phyloP scores from a whole-genome alignment of 2,113 vertebrate species.

The Isichthys henryi region DNA sequence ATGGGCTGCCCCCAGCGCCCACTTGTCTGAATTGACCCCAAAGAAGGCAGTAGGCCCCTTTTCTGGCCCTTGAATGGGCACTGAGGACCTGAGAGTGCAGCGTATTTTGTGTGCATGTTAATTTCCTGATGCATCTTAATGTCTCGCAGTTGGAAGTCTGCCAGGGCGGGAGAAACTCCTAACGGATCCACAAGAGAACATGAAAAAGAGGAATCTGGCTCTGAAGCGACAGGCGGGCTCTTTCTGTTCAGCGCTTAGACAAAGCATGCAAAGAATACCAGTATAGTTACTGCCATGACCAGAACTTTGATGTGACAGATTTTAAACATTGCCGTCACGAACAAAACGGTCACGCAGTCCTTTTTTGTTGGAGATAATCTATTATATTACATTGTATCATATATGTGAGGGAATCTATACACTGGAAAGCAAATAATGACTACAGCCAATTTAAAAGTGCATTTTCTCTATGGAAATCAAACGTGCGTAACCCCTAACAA shows the following conservation, averaged over 20 bases:
- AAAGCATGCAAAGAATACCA: conserved; percentile 27
- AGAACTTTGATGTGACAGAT: not conserved
- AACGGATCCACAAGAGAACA: conserved; percentile 4
- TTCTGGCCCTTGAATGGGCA: not conserved
- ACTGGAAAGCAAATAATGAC: not conserved
- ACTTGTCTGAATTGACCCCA: not conserved
- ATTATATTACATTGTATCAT: not conserved
- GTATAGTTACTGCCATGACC: conserved; percentile 22
- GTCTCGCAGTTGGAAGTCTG: not conserved
- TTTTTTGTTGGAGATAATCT: not conserved
- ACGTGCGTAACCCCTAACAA: not conserved
- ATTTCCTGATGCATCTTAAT: not conserved
- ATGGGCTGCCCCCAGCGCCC: not conserved
- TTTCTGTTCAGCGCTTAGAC: conserved; percentile 29
- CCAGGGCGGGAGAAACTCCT: conserved; percentile 15
- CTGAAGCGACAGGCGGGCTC: conserved; percentile 15
- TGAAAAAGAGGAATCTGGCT: conserved; percentile 20
- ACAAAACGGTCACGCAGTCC: not conserved
- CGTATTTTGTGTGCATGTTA: not conserved
- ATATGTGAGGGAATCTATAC: not conserved
- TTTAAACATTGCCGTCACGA: not conserved
- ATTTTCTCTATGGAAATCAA: not conserved
- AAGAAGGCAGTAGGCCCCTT: not conserved
- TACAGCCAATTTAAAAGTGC: no score
- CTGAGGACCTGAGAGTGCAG: not conserved